Base-by-base conservation (phyloP, 2,797 vertebrate genomes). In the Anolis apletophallus region DNA sequence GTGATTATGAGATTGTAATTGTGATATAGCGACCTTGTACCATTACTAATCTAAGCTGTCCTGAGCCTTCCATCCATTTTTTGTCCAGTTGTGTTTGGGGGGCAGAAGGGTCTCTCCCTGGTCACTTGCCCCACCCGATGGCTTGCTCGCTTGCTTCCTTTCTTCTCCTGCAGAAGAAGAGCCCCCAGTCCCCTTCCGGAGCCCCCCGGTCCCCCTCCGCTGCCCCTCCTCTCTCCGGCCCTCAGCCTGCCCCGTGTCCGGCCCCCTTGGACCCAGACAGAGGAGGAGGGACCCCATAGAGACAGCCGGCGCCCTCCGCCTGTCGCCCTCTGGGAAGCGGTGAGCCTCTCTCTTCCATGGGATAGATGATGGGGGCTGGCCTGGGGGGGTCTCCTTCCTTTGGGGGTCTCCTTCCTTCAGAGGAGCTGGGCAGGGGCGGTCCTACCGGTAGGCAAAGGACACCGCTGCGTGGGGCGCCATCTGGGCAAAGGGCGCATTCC, bases 141-240 rank as follows among this genome's bases (percentile, higher is more conserved):
- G n/a, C n/a, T n/a, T n/a, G n/a, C n/a, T n/a, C n/a, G n/a, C n/a
- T n/a, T n/a, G n/a, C 6, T 69, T 61, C 14, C 13, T 46, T 9
- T 1, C 23, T 8, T 14, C 26, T 7, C 71, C n/a, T 3, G 36
- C 73, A 40, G 17, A 46, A 0, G 7, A 36, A 34, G 17, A 14
- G 16, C 19, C 36, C 40, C 0, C 54, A 21, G 29, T 3, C 0
- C 11, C 10, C 32, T 8, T 46, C 46, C 6, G 23, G 68, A 36
- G 7, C 5, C 23, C 75, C 50, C 32, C 0, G 2, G 0, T 0
- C 29, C 71, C n/a, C 71, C 50, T 0, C 71, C 10, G 2, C 71
- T 73, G 0, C 40, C 85, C 0, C 57, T 73, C 29, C 21, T 4
- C 59, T 11, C 84, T 0, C 12, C 67, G 0, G 9, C 77, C 75